phyloP scores from a whole-genome alignment of 2,113 vertebrate species.

The Saguinus midas region DNA sequence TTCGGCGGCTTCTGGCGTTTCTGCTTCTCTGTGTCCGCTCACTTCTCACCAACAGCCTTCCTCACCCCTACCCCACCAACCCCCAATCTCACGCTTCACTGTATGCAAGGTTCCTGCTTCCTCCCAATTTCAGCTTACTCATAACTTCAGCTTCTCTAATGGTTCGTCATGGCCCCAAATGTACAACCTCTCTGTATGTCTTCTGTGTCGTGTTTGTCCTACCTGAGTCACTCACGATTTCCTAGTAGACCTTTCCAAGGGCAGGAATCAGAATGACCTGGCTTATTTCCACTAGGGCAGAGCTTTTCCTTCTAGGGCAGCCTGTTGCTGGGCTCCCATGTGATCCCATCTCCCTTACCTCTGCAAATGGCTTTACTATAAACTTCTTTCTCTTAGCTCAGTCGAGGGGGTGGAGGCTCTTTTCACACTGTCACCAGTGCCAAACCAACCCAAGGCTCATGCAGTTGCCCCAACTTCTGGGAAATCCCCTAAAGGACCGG shows the following conservation, averaged over 20 bases:
- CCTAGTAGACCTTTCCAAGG: background rate
- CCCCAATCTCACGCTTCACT: background rate
- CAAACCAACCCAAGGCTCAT: background rate
- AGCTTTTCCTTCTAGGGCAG: background rate
- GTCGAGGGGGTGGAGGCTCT: background rate
- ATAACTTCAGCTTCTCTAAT: background rate
- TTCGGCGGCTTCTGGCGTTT: background rate
- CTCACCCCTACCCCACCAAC: background rate
- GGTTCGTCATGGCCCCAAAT: background rate
- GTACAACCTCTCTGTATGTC: accelerated
- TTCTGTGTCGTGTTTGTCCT: background rate
- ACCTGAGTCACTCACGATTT: background rate
- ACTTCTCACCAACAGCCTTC: background rate
- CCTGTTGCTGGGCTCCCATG: background rate
- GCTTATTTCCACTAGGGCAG: background rate
- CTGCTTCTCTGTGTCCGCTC: background rate
- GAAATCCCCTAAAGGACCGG: background rate
- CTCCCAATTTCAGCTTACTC: background rate
- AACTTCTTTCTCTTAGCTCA: background rate
- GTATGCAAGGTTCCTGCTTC: background rate
- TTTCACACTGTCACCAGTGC: background rate
- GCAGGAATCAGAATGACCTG: background rate
- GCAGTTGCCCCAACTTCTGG: background rate
- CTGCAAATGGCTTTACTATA: background rate
- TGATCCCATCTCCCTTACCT: background rate